Conservation (phyloP, 2,888 invertebrate species). For the Pachycephus smyrnensis region DNA sequence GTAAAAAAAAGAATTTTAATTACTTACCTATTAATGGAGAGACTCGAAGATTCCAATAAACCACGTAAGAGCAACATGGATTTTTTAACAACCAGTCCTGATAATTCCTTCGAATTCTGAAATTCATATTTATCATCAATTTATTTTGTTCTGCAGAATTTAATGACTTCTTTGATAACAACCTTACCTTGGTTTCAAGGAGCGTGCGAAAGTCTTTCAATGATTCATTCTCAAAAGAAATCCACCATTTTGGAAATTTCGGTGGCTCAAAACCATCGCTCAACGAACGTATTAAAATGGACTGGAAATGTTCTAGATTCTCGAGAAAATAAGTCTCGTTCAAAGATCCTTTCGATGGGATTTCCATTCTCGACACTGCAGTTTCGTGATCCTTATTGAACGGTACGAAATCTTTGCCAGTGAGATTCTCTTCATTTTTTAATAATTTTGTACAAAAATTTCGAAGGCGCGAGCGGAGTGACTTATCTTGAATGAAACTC, state of each 20-base stretch:
- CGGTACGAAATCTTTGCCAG: constrained; percentile 41
- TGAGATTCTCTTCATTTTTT: constrained; percentile 23
- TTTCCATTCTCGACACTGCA: neutral
- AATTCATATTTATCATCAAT: constrained; percentile 2
- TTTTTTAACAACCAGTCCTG: constrained; percentile 45
- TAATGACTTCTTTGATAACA: neutral
- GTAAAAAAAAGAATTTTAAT: constrained; percentile 19
- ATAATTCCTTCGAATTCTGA: constrained; percentile 40
- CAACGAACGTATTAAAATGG: constrained; percentile 35
- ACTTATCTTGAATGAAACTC: constrained; percentile 49
- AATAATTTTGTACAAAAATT: constrained; percentile 53
- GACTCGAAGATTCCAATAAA: constrained; percentile 20
- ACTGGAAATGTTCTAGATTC: constrained; percentile 38
- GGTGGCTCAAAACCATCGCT: constrained; percentile 41
- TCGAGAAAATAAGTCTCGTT: constrained; percentile 44
- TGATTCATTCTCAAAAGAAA: constrained; percentile 51
- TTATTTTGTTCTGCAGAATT: neutral
- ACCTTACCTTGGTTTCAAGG: constrained; percentile 44
- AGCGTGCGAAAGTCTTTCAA: constrained; percentile 46
- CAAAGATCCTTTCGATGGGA: constrained; percentile 5
- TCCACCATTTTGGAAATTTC: constrained; percentile 55
- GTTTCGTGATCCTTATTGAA: constrained; percentile 13
- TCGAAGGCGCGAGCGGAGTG: constrained; percentile 48
- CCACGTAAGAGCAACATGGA: constrained; percentile 33
- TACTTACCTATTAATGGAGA: constrained; percentile 23